Evolutionary conservation across 2,888 invertebrate species (phyloP).

Genomic region (Hirtodrosophila histrioides): DNA sequence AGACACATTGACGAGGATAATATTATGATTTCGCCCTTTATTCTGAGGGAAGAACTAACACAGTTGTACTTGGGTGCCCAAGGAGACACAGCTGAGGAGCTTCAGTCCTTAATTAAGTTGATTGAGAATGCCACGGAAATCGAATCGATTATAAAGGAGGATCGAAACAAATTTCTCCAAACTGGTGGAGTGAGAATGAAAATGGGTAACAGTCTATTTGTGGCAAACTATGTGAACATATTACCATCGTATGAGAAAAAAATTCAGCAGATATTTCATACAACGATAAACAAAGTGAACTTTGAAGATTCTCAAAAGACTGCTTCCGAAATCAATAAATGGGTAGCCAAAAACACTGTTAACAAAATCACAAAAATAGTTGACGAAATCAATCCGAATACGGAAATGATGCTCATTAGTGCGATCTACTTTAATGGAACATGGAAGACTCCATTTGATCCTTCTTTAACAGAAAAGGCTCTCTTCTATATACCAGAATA

Average conservation of each 20-base stretch:
- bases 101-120: too few relatives aligned
- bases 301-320: not conserved
- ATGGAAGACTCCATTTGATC: slow-evolving; percentile 5
- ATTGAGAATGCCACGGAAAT: too few relatives aligned
- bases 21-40: too few relatives aligned
- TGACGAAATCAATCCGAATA: not conserved
- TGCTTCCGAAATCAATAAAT: not conserved
- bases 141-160: too few relatives aligned
- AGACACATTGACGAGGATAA: too few relatives aligned
- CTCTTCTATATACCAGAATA: not conserved
- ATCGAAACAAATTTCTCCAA: too few relatives aligned
- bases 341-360: not conserved
- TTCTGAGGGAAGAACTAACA: too few relatives aligned
- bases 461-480: not conserved
- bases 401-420: not conserved
- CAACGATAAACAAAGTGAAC: not conserved
- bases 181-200: too few relatives aligned
- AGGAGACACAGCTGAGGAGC: too few relatives aligned
- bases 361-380: not conserved
- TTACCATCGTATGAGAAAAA: not conserved
- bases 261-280: not conserved
- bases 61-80: too few relatives aligned
- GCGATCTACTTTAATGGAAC: not conserved
- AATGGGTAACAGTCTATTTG: not conserved
- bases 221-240: not conserved